A percentile compares a stretch with the other conserved stretches of the same genome.
phyloP scores from a whole-genome alignment of 2,797 vertebrate species.

The Acanthiza pusilla region DNA sequence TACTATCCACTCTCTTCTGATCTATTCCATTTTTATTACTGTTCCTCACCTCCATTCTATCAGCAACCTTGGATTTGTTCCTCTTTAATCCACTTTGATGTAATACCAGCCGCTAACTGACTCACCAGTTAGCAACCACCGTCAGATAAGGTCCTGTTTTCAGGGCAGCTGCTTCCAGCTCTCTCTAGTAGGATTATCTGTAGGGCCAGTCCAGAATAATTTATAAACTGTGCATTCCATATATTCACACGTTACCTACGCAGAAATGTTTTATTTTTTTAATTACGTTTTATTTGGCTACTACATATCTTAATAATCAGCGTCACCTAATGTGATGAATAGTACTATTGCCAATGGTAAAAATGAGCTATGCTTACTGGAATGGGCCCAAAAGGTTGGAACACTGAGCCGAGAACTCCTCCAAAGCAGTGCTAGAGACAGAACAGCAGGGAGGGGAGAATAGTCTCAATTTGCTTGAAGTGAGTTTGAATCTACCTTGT shows the following conservation, averaged over 20 bases:
- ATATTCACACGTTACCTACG: fast-evolving
- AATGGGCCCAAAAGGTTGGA: not conserved
- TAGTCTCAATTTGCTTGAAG: not conserved
- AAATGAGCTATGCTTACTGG: not conserved
- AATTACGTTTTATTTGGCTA: not conserved
- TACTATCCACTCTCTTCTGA: not conserved
- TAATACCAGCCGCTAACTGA: not conserved
- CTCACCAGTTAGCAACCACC: not conserved
- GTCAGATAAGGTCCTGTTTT: not conserved
- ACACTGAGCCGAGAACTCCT: not conserved
- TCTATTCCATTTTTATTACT: not conserved
- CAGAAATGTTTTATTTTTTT: not conserved
- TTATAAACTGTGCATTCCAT: not conserved
- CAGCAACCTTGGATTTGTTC: not conserved
- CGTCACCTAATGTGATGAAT: not conserved
- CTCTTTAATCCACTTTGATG: not conserved
- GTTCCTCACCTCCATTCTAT: not conserved
- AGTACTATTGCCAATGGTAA: not conserved
- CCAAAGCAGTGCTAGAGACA: not conserved
- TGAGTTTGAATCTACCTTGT: not conserved
- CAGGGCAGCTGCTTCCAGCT: not conserved
- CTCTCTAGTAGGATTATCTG: not conserved
- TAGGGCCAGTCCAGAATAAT: not conserved
- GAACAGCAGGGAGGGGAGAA: not conserved
- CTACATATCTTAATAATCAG: not conserved